Conservation (phyloP, 2,113 vertebrate genomes). For the Ammodytes marinus region DNA sequence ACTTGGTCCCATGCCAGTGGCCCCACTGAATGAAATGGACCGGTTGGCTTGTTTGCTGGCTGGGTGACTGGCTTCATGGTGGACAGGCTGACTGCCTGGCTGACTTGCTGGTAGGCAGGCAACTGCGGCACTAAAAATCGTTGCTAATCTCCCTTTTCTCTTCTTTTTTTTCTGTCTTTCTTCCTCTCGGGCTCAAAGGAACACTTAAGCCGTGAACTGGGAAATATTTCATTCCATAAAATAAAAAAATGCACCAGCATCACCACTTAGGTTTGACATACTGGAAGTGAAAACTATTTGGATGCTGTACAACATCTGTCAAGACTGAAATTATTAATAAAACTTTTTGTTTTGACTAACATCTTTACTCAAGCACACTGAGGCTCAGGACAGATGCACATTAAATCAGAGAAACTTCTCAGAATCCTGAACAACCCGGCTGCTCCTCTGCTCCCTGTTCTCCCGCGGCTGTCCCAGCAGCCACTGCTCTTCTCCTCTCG, state of each 20-base stretch:
- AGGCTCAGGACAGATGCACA: background rate
- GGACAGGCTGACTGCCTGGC: constrained; percentile 70
- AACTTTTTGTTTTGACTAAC: constrained; percentile 21
- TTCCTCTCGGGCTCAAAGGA: constrained; percentile 48
- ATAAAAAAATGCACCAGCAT: constrained; percentile 5
- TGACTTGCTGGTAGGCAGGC: constrained; percentile 73
- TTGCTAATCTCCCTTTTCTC: constrained; percentile 75
- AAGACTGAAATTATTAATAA: constrained; percentile 5
- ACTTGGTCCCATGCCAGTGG: constrained; percentile 83
- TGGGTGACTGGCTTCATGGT: constrained; percentile 74
- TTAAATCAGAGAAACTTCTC: constrained; percentile 28
- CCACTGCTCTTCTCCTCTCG: constrained; percentile 26
- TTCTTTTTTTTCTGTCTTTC: constrained; percentile 44
- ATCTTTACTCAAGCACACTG: background rate
- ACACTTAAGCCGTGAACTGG: constrained; percentile 43
- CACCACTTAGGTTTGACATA: constrained; percentile 12
- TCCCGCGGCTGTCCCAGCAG: constrained; percentile 35
- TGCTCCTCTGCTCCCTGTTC: constrained; percentile 37
- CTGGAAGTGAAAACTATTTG: constrained; percentile 33
- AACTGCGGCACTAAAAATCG: constrained; percentile 67
- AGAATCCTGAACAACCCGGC: constrained; percentile 20
- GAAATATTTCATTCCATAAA: constrained; percentile 40
- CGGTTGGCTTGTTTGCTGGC: constrained; percentile 78
- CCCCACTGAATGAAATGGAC: constrained; percentile 79
- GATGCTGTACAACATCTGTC: constrained; percentile 22